phyloP scores from a whole-genome alignment of 2,888 invertebrate species.

The Neuroscelio doddi region DNA sequence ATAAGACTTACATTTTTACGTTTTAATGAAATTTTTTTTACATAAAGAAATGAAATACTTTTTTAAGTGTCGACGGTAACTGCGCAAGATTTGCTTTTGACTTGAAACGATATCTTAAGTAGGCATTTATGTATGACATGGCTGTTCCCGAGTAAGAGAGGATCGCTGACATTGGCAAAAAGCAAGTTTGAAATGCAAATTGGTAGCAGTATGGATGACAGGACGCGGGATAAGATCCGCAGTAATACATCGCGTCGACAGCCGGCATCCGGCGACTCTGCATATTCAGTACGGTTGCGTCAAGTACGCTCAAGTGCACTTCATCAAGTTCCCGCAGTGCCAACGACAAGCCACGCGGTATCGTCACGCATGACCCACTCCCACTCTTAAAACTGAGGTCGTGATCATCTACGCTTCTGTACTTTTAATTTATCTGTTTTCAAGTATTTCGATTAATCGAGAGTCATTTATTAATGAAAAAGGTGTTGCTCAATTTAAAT shows the following conservation, averaged over 20 bases:
- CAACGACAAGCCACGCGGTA: slow-evolving; percentile 40
- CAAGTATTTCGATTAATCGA: no score
- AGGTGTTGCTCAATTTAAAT: no score
- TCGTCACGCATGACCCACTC: slow-evolving; percentile 38
- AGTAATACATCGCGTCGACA: slow-evolving; percentile 69
- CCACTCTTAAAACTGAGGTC: no score
- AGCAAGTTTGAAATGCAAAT: slow-evolving; percentile 61
- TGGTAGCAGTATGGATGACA: slow-evolving; percentile 61
- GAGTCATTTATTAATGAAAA: no score
- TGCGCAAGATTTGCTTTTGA: no score
- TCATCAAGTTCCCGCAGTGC: slow-evolving; percentile 58
- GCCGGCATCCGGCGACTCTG: slow-evolving; percentile 68
- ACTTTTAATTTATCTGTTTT: no score
- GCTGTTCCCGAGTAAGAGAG: slow-evolving; percentile 14
- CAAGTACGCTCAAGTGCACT: slow-evolving; percentile 62
- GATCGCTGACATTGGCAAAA: slow-evolving; percentile 37
- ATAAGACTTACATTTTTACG: no score
- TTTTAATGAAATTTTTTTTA: no score
- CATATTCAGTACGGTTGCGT: slow-evolving; percentile 67
- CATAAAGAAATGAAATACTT: no score
- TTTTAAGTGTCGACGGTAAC: no score
- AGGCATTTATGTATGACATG: slow-evolving; percentile 26
- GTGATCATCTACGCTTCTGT: not conserved
- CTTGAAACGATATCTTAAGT: no score
- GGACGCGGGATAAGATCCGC: slow-evolving; percentile 66